A percentile compares a stretch with the other conserved stretches of the same genome.
phyloP scores from a whole-genome alignment of 2,888 invertebrate genomes.

The Cistogaster globosa region DNA sequence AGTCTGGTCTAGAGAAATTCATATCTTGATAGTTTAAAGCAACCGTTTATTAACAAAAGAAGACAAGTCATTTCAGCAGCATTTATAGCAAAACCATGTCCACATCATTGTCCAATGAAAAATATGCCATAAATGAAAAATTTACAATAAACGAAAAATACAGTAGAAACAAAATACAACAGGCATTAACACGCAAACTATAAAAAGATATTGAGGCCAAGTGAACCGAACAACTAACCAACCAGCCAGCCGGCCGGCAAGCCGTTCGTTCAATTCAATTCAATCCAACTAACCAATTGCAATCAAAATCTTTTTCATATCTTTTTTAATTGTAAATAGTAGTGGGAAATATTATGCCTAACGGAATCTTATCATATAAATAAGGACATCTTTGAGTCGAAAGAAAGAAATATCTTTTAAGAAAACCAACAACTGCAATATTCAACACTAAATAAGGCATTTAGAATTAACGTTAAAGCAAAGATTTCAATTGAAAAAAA shows the following conservation, averaged over 20 bases:
- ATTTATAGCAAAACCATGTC: constrained; percentile 47
- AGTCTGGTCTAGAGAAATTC: constrained; percentile 37
- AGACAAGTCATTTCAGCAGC: constrained; percentile 12
- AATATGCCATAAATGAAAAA: constrained; percentile 52
- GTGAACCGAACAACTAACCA: constrained; percentile 12
- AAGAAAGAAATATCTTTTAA: constrained; percentile 23
- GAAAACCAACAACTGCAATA: constrained; percentile 33
- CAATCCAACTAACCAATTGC: constrained; percentile 39
- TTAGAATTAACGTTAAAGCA: constrained; percentile 51
- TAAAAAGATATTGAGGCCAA: constrained; percentile 65
- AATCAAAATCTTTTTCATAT: constrained; percentile 48
- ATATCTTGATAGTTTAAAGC: constrained; percentile 30
- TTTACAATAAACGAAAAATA: constrained; percentile 48
- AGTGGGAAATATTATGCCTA: constrained; percentile 65
- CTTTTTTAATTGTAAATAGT: constrained; percentile 30
- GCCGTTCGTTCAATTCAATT: too few species aligned
- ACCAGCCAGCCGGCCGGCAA: too few species aligned
- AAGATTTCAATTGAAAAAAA: constrained; percentile 20
- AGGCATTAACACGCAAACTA: constrained; percentile 60
- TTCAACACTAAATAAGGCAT: constrained; percentile 65
- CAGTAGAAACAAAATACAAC: constrained; percentile 28
- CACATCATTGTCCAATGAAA: constrained; percentile 38
- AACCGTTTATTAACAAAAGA: neutral
- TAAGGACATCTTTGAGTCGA: constrained; percentile 61
- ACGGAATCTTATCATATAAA: constrained; percentile 68